Base-by-base conservation (phyloP, 2,888 invertebrate species). In the Endotricha flammealis region DNA sequence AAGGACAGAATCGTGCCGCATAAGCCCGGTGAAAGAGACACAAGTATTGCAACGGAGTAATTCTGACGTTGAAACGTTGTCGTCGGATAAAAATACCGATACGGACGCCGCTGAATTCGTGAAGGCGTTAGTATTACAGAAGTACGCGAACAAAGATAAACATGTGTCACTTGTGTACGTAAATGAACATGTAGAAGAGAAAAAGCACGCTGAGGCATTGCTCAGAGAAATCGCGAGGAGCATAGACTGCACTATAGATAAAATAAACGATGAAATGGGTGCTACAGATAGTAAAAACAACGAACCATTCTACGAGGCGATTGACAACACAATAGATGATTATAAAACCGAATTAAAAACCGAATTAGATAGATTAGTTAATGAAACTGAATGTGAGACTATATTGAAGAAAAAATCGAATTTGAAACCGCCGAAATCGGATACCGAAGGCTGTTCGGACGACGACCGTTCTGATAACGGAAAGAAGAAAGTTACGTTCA, bases 81-180 rank as follows among this genome's bases (percentile, higher is more conserved):
- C 46, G 44, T 48, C 64, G 44, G 68, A 67, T 72, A 59, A 72
- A 81, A 85, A 85, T 83, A 83, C 47, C 47, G 53, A 58, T 50
- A 50, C 50, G 42, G 42, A 45, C 39, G 52, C 48, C 35, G 82
- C 83, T 36, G 82, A 79, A 57, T 83, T 75, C 62, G 82, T 83
- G 29, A 79, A 73, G 60, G 80, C 80, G 48, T 55, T 82, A 38
- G 83, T 85, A 47, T 66, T 81, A 67, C 80, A 83, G 50, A 83
- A 82, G 69, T 82, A 83, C 73, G 74, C 78, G 35, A 71, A 67
- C 57, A 60, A 53, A 32, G 71, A 77, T 36, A 63, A 70, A 55
- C 74, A 85, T 79, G 85, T 86, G 79, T 82, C 79, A 1, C 46
- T 74, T 1, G 77, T 83, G 32, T 86, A 82, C 70, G 79, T 83